Evolutionary conservation across 2,113 vertebrate species (phyloP), one percentile per base, ranked within the genome.

Genomic region (Tragelaphus scriptus): DNA sequence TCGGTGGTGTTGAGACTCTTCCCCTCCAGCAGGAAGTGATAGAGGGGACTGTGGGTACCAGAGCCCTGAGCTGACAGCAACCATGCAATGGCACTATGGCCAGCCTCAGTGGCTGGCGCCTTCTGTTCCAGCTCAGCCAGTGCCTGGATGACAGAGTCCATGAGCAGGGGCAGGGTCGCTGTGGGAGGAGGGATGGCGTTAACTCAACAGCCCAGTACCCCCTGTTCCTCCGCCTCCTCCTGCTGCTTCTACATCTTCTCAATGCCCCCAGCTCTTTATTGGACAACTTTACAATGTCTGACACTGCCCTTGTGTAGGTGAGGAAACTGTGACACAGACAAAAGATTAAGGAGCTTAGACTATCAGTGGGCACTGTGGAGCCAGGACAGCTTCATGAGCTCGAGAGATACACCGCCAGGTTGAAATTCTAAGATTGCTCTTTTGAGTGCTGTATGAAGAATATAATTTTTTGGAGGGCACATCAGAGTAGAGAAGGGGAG

Each of bases 131-230:
- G 95, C 47, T 98, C 97, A 61, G 98, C 97, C 87, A 99, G 91
- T 1, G 97, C 98, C 68, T 51, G 61, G 32, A 99, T 98, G 95
- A 99, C 98, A 0, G 99, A 98, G 59, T 99, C 97, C 98, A 99
- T 99, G 91, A 98, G 98, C n/a, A 97, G 86, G 0, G 98, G 98
- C 9, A 98, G 82, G 12, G 96, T 91, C 7, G 97, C 99, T 99
- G 96, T 10, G 28, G 92, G n/a, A 21, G n/a, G 58, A 82, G 36
- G 59, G 63, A 47, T 23, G 9, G 16, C 0, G 1, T 96, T 49
- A 97, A 36, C 14, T 25, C n/a, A 51, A 51, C 0, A 6, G 51
- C 30, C 59, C 56, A 5, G 68, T 21, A 51, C 19, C 61, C 0
- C 19, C 44, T 26, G 6, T 28, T 28, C 79, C 89, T 6, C 6